These are phyloP conservation scores for Neotoxoptera formosana DNA, from an alignment of 1,140 invertebrate genomes.

Conservation along the genomic window DNA sequence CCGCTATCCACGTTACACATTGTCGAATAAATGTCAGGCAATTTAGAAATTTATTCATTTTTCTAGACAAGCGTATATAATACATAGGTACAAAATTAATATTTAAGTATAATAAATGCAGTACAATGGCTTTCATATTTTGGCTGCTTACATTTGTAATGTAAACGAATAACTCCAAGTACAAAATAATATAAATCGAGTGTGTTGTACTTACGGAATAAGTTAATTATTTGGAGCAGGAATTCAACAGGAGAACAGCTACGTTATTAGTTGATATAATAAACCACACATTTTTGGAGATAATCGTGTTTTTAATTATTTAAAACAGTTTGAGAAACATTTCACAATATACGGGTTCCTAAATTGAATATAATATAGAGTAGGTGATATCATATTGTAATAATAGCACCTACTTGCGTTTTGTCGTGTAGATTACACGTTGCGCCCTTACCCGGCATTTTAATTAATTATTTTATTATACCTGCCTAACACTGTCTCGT, in stretches of 20 bases:
- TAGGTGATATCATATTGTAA: constrained; percentile 2
- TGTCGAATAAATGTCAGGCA: neutral
- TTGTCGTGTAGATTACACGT: neutral
- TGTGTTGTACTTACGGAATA: neutral
- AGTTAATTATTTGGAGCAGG: neutral
- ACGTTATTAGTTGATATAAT: neutral
- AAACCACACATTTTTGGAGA: neutral
- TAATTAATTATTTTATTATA: constrained; percentile 3
- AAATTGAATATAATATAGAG: neutral
- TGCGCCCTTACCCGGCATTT: neutral
- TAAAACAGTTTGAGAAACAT: neutral
- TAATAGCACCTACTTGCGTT: neutral
- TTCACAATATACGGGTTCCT: neutral
- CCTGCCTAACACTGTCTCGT: neutral
- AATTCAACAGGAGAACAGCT: neutral
- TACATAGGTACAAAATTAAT: neutral
- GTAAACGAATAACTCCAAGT: neutral
- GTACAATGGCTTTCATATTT: neutral
- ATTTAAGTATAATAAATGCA: neutral
- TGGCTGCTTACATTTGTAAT: neutral
- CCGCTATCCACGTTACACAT: neutral
- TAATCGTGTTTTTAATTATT: neutral
- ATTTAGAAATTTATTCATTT: neutral
- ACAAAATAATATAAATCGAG: neutral
- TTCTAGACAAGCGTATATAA: neutral